Base-by-base conservation (phyloP, 2,888 invertebrate genomes). In the Itoplectis maculator region DNA sequence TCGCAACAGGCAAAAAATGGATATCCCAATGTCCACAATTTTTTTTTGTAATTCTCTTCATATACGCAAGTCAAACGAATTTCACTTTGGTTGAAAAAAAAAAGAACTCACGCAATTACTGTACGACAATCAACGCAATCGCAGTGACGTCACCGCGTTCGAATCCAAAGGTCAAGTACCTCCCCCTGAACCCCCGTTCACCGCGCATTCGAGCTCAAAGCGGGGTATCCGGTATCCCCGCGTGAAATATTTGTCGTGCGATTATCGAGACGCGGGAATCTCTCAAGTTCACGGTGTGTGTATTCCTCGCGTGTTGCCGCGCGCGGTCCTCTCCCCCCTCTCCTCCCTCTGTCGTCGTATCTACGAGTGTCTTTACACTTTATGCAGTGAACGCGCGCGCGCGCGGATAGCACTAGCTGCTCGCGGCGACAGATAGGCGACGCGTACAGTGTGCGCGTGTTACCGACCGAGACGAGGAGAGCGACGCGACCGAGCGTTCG, bases 301-400 rank as follows among this genome's bases (percentile, higher is more conserved):
- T 51, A 5, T 29, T 45, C 35, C 68, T 49, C 74, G 54, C 61
- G 63, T 54, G 20, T 54, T 51, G 61, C 47, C 61, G 65, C 20
- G n/a, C n/a, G n/a, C 51, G 18, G 13, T n/a, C 15, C 29, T 49
- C 47, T 18, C 15, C 70, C n/a, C n/a, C n/a, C n/a, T n/a, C n/a
- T n/a, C n/a, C n/a, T n/a, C n/a, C n/a, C n/a, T n/a, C n/a, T n/a
- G n/a, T 59, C 49, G 56, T 51, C 42, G 47, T 74, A 56, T 77
- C 56, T 65, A 65, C 69, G 70, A 72, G 65, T 47, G 49, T 83
- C 66, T 80, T 75, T 56, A 47, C 80, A 81, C 72, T 81, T 66
- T 70, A 65, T 72, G 56, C 76, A 76, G 51, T 76, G 72, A 76
- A 2, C 59, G 56, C 72, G 74, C 37, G 59, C 42, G 42, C 54